These are phyloP conservation scores for Gonatopus flavifemur DNA, from an alignment of 1,140 invertebrate genomes.

Conservation along the genomic window DNA sequence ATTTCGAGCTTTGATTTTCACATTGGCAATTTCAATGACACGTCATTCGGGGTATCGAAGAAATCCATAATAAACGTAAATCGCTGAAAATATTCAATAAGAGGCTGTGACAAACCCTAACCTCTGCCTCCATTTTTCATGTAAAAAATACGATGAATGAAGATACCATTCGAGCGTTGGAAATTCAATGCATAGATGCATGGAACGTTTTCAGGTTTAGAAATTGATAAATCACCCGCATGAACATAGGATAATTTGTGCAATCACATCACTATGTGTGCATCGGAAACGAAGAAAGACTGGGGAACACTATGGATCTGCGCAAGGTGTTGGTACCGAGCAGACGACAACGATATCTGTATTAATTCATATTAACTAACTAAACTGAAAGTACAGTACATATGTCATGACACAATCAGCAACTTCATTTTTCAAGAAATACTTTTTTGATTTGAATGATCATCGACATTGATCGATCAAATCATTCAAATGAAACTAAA, in stretches of 20 bases:
- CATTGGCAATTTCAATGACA: slow-evolving; percentile 27
- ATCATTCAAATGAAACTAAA: no score
- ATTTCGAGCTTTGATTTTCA: slow-evolving; percentile 14
- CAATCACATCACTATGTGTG: no score
- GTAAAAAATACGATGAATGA: not conserved
- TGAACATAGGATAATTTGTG: no score
- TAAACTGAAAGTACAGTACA: no score
- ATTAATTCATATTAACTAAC: not conserved
- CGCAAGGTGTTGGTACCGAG: slow-evolving; percentile 19
- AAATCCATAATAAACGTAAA: slow-evolving; percentile 22
- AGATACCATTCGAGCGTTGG: no score
- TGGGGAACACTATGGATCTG: slow-evolving; percentile 8
- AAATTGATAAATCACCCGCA: not conserved
- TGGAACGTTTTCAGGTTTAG: no score
- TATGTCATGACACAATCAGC: no score
- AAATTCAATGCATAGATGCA: no score
- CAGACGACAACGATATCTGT: slow-evolving; percentile 11
- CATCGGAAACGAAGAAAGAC: no score
- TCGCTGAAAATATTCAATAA: slow-evolving; percentile 12
- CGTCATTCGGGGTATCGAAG: slow-evolving; percentile 23
- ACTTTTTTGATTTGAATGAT: no score
- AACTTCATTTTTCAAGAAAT: no score
- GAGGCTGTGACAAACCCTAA: slow-evolving; percentile 24
- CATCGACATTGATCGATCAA: no score
- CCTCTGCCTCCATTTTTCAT: slow-evolving; percentile 39